Evolutionary conservation across 1,140 invertebrate species (phyloP), one percentile per base, ranked within the genome.

Genomic region (Drosophila arawakana): DNA sequence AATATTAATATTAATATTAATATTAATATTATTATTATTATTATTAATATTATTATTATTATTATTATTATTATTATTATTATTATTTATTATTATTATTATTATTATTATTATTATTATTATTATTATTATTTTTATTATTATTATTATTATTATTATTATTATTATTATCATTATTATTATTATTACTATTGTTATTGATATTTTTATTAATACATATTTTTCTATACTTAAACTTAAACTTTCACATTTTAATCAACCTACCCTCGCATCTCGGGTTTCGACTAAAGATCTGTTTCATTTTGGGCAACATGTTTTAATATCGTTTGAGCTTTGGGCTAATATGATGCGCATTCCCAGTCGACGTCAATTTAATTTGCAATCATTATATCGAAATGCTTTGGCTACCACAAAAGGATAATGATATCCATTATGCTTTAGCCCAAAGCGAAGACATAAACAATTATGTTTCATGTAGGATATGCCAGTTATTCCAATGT

Each of bases 321-420:
- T 62, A 73, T 65, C 52, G 43, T 39, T 66, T 65, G 30, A 30
- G 52, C 30, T 73, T 43, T 70, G 21, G 25, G 60, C 47, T 44
- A 44, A 55, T 46, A 55, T 54, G 46, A 52, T 55, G 41, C 61
- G 30, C 60, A 73, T 60, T 59, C 41, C 59, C 66, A 62, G 66
- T 67, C 66, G 67, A 52, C 66, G 47, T 71, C 66, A 78, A 82
- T 85, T 81, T 86, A 79, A 76, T 82, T 86, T 79, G 77, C 76
- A 80, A 78, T 79, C 77, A 86, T 86, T 86, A 86, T 76, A 82
- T 82, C 62, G 54, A 70, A 69, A 60, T 59, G 62, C 43, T 73
- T 41, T 73, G 70, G 83, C 78, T 74, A 65, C 81, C 59, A 62
- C 57, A 71, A 71, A 84, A 62, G 83, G 67, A 82, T 86, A 82